A percentile compares a stretch with the other conserved stretches of the same genome.
phyloP scores from a whole-genome alignment of 1,140 invertebrate species.

The Apis florea region DNA sequence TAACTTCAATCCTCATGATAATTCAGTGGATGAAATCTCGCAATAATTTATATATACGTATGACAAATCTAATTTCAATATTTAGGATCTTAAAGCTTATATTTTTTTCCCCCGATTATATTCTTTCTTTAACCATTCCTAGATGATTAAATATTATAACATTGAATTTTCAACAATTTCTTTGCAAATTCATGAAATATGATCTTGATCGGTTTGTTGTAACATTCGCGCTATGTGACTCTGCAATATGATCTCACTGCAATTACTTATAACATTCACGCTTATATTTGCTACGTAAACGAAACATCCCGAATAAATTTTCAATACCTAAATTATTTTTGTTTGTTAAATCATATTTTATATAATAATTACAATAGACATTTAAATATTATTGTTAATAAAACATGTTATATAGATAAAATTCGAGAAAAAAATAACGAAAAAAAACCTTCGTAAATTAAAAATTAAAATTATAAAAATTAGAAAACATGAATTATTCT shows the following conservation, averaged over 20 bases:
- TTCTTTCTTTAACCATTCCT: too few species aligned
- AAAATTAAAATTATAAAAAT: too few species aligned
- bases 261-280: slow-evolving; percentile 15
- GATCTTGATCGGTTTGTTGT: slow-evolving; percentile 25
- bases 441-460: too few species aligned
- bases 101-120: background rate
- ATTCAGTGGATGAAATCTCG: background rate
- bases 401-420: background rate
- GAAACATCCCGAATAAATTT: slow-evolving; percentile 9
- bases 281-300: background rate
- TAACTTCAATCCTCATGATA: background rate
- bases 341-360: background rate
- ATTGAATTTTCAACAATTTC: slow-evolving; percentile 10
- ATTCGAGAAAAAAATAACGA: too few species aligned
- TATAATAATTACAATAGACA: background rate
- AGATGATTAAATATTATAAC: background rate
- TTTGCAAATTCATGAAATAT: background rate
- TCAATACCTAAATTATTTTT: background rate
- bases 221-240: slow-evolving; percentile 23
- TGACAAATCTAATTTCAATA: background rate
- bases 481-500: background rate
- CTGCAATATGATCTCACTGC: slow-evolving; percentile 22
- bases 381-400: background rate
- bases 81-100: background rate
- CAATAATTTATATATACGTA: background rate